Base-by-base conservation (phyloP, 2,797 vertebrate genomes). In the Amblyopsis hoosieri region DNA sequence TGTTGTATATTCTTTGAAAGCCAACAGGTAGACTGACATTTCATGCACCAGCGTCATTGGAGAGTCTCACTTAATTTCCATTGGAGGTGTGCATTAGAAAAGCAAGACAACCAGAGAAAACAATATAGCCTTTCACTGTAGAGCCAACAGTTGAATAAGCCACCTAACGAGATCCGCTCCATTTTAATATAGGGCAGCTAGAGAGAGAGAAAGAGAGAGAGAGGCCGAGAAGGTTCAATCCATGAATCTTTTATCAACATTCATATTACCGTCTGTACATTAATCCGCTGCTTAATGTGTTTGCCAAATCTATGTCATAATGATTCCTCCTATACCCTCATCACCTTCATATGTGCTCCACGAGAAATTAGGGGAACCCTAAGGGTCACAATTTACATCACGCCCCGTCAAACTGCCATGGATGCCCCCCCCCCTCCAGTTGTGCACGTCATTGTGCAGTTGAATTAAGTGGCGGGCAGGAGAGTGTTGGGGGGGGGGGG, bases 401-500 rank as follows among this genome's bases (percentile, higher is more conserved):
- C 3, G 4, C 31, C 23, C 37, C 37, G 6, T 6, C 55, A 2
- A 15, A 45, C 45, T 42, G 37, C 37, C 37, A 42, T 42, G 37
- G 37, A 42, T 8, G 37, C 37, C 37, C 8, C 8, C 9, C 67
- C 81, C 85, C 79, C 82, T 87, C 82, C 86, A 82, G 85, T 85
- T 84, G 82, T 78, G 87, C 86, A 86, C 85, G 85, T 86, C 92
- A 87, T 79, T 91, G 88, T 85, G 90, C 84, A 62, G 85, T 91
- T 91, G 88, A 88, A 93, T 93, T 93, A 93, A 92, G 90, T 90
- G 90, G 88, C 85, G 89, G 88, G 83, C 69, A 89, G 86, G 90
- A 84, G 60, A 76, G 45, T 4, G n/a, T 45, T 7, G 45, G 4
- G 57, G 10, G 23, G 31, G 0, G 9, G 45, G 17, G 86, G n/a